A percentile compares a stretch with the other conserved stretches of the same genome.
phyloP scores from a whole-genome alignment of 2,888 invertebrate species.

The Drosophila kuntzei region DNA sequence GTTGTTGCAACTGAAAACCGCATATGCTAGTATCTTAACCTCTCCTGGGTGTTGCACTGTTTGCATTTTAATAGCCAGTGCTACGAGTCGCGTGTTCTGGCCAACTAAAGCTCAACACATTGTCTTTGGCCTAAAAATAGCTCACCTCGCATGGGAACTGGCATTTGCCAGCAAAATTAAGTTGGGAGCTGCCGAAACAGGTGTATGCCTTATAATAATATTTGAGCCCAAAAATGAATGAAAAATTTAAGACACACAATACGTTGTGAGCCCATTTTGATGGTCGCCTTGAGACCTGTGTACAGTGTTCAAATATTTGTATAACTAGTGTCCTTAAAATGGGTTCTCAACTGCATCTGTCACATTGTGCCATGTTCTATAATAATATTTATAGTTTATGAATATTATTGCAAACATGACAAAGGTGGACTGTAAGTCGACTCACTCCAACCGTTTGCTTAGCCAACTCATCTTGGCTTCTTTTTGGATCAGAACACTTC shows the following conservation, averaged over 20 bases:
- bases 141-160: slow-evolving; percentile 38
- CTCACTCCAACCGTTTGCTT: too few relatives aligned
- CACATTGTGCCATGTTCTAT: slow-evolving; percentile 13
- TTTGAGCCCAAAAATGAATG: slow-evolving; percentile 42
- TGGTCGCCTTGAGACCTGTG: slow-evolving; percentile 39
- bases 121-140: slow-evolving; percentile 65
- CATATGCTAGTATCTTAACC: slow-evolving; percentile 59
- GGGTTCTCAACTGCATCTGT: slow-evolving; percentile 40
- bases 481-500: too few relatives aligned
- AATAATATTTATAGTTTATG: slow-evolving; percentile 4
- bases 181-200: slow-evolving; percentile 16
- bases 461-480: too few relatives aligned
- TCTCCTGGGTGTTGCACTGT: slow-evolving; percentile 69
- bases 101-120: slow-evolving; percentile 40
- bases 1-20: slow-evolving; percentile 44
- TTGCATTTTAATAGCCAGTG: slow-evolving; percentile 68
- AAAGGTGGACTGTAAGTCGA: background rate
- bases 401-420: background rate
- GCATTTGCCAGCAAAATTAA: slow-evolving; percentile 17
- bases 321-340: slow-evolving; percentile 19
- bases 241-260: slow-evolving; percentile 32
- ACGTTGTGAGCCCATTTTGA: slow-evolving; percentile 8
- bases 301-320: slow-evolving; percentile 8
- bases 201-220: slow-evolving; percentile 45
- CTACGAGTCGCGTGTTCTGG: slow-evolving; percentile 55